phyloP scores from a whole-genome alignment of 2,888 invertebrate species.

The Trichogramma dendrolimi region DNA sequence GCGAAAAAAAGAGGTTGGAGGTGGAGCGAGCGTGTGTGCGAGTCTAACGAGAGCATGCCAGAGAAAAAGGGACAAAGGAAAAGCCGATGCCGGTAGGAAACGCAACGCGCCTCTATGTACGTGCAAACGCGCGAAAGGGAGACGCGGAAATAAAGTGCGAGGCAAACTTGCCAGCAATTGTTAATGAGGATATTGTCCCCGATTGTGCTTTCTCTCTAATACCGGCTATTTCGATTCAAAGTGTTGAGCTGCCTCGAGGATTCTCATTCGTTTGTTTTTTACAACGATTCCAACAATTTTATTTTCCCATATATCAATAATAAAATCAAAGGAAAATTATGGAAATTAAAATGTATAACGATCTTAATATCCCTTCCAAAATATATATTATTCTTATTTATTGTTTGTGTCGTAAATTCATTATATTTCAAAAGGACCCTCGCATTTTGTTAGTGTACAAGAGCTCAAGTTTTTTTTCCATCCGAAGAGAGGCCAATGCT shows the following conservation, averaged over 20 bases:
- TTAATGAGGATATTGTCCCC: constrained; percentile 24
- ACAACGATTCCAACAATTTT: too few relatives aligned
- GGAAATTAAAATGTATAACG: too few relatives aligned
- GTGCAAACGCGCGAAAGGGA: not conserved
- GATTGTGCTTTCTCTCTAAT: constrained; percentile 5
- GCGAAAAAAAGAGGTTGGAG: not conserved
- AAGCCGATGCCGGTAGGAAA: constrained; percentile 11
- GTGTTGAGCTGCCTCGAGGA: not conserved
- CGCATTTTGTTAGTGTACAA: too few relatives aligned
- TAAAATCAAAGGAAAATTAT: too few relatives aligned
- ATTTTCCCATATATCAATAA: too few relatives aligned
- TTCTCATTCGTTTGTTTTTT: not conserved
- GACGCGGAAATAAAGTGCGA: constrained; percentile 14
- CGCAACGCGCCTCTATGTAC: not conserved
- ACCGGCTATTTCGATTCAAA: not conserved
- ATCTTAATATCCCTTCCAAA: too few relatives aligned
- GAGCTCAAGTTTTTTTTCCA: too few relatives aligned
- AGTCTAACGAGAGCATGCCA: too few relatives aligned
- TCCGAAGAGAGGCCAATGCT: too few relatives aligned
- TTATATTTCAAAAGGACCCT: too few relatives aligned
- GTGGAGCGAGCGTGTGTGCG: not conserved
- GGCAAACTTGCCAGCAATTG: not conserved
- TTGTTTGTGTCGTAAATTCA: too few relatives aligned
- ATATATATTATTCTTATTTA: too few relatives aligned
- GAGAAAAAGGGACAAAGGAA: constrained; percentile 9